phyloP scores from a whole-genome alignment of 2,797 vertebrate species.

The Ciconia nigra region DNA sequence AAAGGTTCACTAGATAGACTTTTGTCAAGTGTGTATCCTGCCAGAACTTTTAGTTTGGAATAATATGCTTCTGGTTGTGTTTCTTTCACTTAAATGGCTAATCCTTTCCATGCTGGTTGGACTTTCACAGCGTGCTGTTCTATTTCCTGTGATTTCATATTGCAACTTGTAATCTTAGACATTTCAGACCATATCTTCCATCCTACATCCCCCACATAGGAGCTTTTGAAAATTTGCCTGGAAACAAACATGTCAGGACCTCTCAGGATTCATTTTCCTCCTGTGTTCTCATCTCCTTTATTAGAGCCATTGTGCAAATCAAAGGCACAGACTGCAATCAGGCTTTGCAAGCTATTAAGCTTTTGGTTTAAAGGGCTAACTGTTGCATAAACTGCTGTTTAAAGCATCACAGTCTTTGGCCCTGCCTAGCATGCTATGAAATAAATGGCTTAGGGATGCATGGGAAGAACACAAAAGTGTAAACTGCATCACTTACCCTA shows the following conservation, averaged over 20 bases:
- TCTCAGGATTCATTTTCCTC: neutral
- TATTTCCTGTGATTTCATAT: neutral
- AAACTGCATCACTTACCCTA: neutral
- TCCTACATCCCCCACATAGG: neutral
- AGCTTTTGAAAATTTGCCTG: neutral
- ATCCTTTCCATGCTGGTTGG: neutral
- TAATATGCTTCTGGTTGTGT: neutral
- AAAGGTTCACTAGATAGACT: conserved; percentile 14
- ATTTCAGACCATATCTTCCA: neutral
- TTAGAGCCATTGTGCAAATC: neutral
- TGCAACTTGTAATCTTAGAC: neutral
- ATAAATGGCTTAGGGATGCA: neutral
- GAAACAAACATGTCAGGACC: neutral
- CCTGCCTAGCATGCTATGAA: neutral
- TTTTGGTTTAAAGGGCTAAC: neutral
- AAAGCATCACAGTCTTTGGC: neutral
- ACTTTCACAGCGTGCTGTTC: neutral
- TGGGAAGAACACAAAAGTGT: neutral
- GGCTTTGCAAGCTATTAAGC: neutral
- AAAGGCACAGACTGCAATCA: neutral
- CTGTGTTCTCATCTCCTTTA: neutral
- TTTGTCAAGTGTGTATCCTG: neutral
- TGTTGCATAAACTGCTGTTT: neutral
- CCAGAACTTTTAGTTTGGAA: neutral
- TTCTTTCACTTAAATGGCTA: neutral